These are phyloP conservation scores for Bimastos eiseni DNA, from an alignment of 2,888 invertebrate species.

Conservation along the genomic window DNA sequence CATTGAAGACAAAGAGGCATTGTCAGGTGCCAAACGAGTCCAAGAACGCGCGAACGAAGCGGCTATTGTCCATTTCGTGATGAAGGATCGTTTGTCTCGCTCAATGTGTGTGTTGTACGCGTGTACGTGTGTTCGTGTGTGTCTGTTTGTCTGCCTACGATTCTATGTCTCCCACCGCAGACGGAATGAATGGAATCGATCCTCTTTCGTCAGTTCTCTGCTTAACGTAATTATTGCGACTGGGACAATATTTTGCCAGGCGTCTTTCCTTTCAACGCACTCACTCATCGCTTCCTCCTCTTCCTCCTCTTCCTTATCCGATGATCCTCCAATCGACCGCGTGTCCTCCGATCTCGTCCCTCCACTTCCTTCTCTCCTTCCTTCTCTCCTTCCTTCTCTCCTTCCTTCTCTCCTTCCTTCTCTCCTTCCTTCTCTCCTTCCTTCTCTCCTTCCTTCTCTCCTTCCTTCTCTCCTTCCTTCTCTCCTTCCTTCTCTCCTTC, in stretches of 20 bases:
- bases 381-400: background rate
- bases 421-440: background rate
- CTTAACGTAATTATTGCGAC: slow-evolving; percentile 16
- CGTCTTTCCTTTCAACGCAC: slow-evolving; percentile 9
- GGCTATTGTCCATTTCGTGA: background rate
- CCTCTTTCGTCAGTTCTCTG: slow-evolving; percentile 16
- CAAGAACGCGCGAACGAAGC: background rate
- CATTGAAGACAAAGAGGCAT: too few relatives aligned
- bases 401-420: background rate
- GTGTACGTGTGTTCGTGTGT: background rate
- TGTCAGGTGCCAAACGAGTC: background rate
- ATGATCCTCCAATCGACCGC: background rate
- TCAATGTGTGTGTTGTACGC: background rate
- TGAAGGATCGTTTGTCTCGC: background rate
- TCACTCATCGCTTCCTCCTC: background rate
- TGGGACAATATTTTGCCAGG: slow-evolving; percentile 19
- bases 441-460: background rate
- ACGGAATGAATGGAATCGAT: background rate
- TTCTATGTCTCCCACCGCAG: background rate
- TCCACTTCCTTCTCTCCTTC: background rate
- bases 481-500: background rate
- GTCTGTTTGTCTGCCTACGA: background rate
- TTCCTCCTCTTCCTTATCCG: background rate
- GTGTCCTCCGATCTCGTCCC: background rate
- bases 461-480: background rate